These are phyloP conservation scores for Charina bottae DNA, from an alignment of 2,113 vertebrate species.

Conservation along the genomic window DNA sequence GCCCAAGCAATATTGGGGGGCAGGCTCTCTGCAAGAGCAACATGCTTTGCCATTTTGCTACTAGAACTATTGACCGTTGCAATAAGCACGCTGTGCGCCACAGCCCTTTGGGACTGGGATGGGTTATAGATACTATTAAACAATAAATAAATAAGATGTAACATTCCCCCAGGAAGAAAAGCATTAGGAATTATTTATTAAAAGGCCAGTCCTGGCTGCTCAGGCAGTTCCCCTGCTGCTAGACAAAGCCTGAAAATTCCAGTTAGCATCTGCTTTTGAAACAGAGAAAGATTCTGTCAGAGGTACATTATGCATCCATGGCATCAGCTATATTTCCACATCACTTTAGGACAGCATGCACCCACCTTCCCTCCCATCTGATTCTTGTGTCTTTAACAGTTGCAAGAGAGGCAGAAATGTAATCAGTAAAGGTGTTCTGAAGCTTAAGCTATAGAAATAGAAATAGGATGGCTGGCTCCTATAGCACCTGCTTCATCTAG, in stretches of 20 bases:
- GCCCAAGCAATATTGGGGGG: not conserved
- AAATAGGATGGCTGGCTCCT: too few species aligned
- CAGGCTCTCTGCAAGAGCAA: not conserved
- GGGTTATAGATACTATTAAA: not conserved
- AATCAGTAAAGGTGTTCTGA: not conserved
- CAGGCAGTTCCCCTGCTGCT: not conserved
- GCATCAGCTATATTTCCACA: not conserved
- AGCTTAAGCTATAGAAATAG: not conserved
- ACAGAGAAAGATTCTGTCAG: not conserved
- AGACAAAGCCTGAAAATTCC: not conserved
- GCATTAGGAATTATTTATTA: not conserved
- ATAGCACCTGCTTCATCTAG: not conserved
- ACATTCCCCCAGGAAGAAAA: not conserved
- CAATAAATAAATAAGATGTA: slow-evolving; percentile 17
- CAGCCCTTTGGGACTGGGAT: not conserved
- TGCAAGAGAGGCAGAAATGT: not conserved
- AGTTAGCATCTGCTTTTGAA: not conserved
- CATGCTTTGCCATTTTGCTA: not conserved
- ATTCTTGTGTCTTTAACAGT: not conserved
- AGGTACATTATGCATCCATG: not conserved
- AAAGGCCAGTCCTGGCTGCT: not conserved
- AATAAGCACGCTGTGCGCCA: not conserved
- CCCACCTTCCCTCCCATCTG: not conserved
- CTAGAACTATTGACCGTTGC: not conserved
- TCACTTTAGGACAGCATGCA: not conserved